These are phyloP conservation scores for Siniperca chuatsi DNA, from an alignment of 2,113 vertebrate species.

Conservation along the genomic window DNA sequence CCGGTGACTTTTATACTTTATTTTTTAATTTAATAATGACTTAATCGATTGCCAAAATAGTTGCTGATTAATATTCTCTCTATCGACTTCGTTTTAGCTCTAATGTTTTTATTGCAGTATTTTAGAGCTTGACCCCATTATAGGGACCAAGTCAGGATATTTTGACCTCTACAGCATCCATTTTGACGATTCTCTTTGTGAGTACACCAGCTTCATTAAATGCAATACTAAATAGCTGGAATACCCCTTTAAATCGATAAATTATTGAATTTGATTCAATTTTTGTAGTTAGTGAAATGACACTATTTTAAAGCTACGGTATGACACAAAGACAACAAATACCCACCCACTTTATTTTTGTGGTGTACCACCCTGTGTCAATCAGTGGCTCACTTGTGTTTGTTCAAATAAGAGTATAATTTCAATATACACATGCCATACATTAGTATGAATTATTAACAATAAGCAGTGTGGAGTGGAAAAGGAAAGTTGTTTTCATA, in stretches of 20 bases:
- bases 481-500: background rate
- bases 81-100: background rate
- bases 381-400: background rate
- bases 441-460: conserved; percentile 16
- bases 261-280: background rate
- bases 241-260: background rate
- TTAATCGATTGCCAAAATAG: background rate
- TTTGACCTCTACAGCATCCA: background rate
- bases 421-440: background rate
- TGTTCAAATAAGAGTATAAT: background rate
- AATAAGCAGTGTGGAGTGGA: background rate
- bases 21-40: too few relatives aligned
- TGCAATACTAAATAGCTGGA: background rate
- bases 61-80: background rate
- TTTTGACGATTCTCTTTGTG: background rate
- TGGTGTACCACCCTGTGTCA: conserved; percentile 1
- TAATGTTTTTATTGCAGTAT: background rate
- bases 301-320: background rate
- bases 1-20: too few relatives aligned
- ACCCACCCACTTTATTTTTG: background rate
- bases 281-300: background rate
- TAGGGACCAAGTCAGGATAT: background rate
- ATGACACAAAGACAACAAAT: background rate
- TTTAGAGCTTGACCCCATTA: background rate
- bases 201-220: background rate